A percentile compares a stretch with the other conserved stretches of the same genome.
Conservation (phyloP, 1,140 invertebrate genomes). For the Bombus cullumanus region DNA sequence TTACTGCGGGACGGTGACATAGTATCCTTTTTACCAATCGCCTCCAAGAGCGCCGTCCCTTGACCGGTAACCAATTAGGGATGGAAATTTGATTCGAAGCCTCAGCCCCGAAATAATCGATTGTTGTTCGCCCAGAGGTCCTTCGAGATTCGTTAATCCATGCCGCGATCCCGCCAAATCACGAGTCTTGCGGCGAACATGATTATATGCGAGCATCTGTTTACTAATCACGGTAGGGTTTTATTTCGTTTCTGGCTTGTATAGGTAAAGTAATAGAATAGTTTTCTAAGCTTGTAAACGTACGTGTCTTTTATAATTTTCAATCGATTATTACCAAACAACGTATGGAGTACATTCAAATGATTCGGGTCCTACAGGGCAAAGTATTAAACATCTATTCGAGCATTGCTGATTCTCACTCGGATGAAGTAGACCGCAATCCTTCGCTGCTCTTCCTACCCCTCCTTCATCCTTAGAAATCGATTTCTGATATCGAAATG, state of each 20-base stretch:
- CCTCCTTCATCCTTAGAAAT: not conserved
- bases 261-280: no score
- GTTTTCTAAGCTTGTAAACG: no score
- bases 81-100: constrained; percentile 73
- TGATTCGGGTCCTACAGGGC: no score
- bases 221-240: no score
- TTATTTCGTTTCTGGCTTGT: no score
- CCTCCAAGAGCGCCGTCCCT: constrained; percentile 46
- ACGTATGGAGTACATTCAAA: not conserved
- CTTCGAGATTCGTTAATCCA: constrained; percentile 50
- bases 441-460: not conserved
- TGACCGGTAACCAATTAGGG: constrained; percentile 66
- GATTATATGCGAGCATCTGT: not conserved
- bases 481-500: constrained; percentile 2
- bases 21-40: constrained; percentile 71
- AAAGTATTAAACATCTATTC: constrained; percentile 21
- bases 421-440: constrained; percentile 2
- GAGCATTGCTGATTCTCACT: not conserved
- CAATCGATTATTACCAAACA: not conserved
- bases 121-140: constrained; percentile 42
- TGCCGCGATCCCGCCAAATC: constrained; percentile 19
- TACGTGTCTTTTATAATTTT: not conserved
- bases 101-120: constrained; percentile 65
- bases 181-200: not conserved
- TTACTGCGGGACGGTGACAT: constrained; percentile 79